A percentile compares a stretch with the other conserved stretches of the same genome.
Conservation (phyloP, 2,113 vertebrate genomes). For the Galemys pyrenaicus region DNA sequence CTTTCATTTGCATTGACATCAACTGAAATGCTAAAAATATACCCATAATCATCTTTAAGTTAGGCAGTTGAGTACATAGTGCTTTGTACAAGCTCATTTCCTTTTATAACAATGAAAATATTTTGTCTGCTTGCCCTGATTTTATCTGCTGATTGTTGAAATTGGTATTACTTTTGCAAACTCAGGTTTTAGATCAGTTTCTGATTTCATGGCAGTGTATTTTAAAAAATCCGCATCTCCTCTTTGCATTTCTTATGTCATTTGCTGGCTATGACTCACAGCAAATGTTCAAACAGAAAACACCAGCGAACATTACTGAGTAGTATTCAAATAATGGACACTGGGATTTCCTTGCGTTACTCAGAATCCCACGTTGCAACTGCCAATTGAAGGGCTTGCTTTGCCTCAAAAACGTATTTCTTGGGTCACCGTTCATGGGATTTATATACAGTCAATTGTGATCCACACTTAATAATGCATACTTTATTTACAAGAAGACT, state of each 20-base stretch:
- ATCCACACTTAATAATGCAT: not conserved
- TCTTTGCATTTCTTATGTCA: constrained; percentile 4
- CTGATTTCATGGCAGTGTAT: not conserved
- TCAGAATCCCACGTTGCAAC: not conserved
- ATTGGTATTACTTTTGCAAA: constrained; percentile 21
- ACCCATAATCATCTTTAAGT: not conserved
- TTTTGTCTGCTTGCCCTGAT: not conserved
- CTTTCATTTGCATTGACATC: not conserved
- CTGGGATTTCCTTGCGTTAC: not conserved
- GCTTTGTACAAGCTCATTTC: not conserved
- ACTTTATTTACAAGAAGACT: constrained; percentile 15
- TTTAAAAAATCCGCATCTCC: not conserved
- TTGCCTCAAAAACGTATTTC: not conserved
- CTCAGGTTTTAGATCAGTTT: constrained; percentile 10
- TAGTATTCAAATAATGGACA: not conserved
- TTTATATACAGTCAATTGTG: constrained; percentile 3
- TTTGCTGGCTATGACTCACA: not conserved
- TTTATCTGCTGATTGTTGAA: not conserved
- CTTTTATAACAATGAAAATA: not conserved
- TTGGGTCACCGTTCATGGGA: not conserved
- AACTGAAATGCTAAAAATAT: not conserved
- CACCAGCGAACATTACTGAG: not conserved
- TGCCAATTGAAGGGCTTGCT: not conserved
- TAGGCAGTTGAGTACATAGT: not conserved
- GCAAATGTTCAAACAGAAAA: not conserved